These are phyloP conservation scores for Zenarchopterus dispar DNA, from an alignment of 2,797 vertebrate species.

Conservation along the genomic window DNA sequence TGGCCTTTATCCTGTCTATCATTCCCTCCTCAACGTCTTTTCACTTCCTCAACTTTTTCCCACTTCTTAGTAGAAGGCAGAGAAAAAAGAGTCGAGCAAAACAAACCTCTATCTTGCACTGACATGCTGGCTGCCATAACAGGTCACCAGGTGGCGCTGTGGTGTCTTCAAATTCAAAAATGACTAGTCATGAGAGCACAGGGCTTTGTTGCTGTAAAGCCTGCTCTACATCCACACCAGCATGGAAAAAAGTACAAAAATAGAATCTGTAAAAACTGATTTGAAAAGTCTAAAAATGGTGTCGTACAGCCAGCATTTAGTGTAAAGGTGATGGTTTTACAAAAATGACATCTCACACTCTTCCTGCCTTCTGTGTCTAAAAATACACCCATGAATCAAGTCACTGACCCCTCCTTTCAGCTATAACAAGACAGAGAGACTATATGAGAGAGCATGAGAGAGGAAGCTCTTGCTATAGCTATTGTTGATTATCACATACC, in stretches of 20 bases:
- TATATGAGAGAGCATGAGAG: constrained; percentile 49
- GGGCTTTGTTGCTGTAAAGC: not conserved
- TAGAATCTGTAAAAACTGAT: not conserved
- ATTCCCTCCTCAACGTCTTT: constrained; percentile 64
- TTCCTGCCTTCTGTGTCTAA: constrained; percentile 81
- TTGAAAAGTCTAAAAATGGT: constrained; percentile 23
- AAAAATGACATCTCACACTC: constrained; percentile 68
- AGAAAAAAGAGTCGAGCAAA: constrained; percentile 46
- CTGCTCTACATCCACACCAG: not conserved
- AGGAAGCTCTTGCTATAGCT: constrained; percentile 71
- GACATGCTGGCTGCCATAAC: constrained; percentile 65
- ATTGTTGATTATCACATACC: constrained; percentile 67
- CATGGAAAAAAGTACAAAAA: constrained; percentile 6
- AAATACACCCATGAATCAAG: constrained; percentile 70
- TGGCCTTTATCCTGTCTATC: constrained; percentile 76
- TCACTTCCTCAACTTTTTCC: constrained; percentile 31
- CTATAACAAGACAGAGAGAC: constrained; percentile 41
- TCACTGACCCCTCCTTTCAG: constrained; percentile 69
- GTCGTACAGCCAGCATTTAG: constrained; percentile 66
- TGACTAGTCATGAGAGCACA: not conserved
- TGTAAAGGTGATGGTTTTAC: constrained; percentile 59
- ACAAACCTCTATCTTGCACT: constrained; percentile 45
- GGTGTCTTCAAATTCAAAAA: constrained; percentile 31
- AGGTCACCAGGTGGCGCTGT: constrained; percentile 48
- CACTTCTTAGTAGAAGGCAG: constrained; percentile 41